A percentile compares a stretch with the other conserved stretches of the same genome.
phyloP scores from a whole-genome alignment of 2,797 vertebrate species.

The Ciconia nigra region DNA sequence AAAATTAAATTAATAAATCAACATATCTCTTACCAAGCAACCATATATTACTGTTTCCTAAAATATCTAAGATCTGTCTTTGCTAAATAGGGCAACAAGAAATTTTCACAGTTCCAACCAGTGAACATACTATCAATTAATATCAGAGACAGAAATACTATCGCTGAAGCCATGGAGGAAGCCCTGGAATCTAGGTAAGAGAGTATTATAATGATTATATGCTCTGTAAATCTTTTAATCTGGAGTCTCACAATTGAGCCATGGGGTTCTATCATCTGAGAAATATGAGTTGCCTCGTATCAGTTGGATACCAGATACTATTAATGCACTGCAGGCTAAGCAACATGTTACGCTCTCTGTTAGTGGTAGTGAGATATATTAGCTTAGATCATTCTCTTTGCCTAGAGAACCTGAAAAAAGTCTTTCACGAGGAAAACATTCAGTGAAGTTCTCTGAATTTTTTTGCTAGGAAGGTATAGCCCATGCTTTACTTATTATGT shows the following conservation, averaged over 20 bases:
- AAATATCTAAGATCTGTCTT: not conserved
- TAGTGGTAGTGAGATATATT: not conserved
- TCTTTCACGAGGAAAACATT: not conserved
- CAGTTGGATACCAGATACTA: not conserved
- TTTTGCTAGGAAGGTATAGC: not conserved
- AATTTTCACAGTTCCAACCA: not conserved
- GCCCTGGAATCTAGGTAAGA: not conserved
- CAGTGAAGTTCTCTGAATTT: not conserved
- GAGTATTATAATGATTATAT: not conserved
- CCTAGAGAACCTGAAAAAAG: not conserved
- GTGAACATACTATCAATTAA: not conserved
- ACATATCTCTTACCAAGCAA: not conserved
- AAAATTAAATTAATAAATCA: not conserved
- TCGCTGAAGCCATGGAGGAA: not conserved
- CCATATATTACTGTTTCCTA: not conserved
- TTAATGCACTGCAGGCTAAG: not conserved
- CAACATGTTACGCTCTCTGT: not conserved
- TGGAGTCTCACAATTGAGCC: not conserved
- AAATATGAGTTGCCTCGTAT: not conserved
- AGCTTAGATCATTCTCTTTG: not conserved
- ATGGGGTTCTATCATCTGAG: not conserved
- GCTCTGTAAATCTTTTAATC: conserved; percentile 1
- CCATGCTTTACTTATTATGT: not conserved
- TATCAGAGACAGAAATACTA: not conserved
- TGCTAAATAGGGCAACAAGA: not conserved